Conservation (phyloP, 2,888 invertebrate genomes). For the Hyles lineata region DNA sequence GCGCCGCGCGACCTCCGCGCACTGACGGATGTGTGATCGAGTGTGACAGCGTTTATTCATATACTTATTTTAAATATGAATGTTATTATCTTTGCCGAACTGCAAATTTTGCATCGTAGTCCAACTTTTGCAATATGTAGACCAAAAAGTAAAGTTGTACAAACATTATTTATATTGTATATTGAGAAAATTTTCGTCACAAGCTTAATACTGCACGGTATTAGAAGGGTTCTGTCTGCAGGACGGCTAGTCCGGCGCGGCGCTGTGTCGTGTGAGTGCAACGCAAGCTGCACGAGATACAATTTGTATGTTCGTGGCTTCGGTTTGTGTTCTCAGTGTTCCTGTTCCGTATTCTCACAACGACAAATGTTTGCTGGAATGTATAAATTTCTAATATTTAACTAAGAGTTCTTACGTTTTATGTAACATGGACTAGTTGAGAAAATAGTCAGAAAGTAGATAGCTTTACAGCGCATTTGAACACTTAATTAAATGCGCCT, state of each 20-base stretch:
- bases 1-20: neutral
- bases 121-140: constrained; percentile 11
- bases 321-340: too few species aligned
- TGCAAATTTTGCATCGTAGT: constrained; percentile 1
- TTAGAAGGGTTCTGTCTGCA: too few species aligned
- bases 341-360: neutral
- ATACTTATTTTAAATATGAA: neutral
- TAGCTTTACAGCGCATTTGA: constrained; percentile 21
- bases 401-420: neutral
- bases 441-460: neutral
- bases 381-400: neutral
- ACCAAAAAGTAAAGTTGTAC: constrained; percentile 4
- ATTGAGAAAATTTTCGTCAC: constrained; percentile 11
- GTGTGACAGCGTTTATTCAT: neutral
- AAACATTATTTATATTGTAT: neutral
- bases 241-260: too few species aligned
- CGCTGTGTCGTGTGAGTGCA: neutral
- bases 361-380: neutral
- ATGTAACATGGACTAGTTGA: neutral
- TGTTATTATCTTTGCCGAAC: constrained; percentile 1
- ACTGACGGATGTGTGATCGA: neutral
- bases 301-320: neutral
- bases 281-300: neutral
- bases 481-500: neutral
- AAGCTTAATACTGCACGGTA: neutral